Base-by-base conservation (phyloP, 2,888 invertebrate genomes). In the Coecobrya sp. region DNA sequence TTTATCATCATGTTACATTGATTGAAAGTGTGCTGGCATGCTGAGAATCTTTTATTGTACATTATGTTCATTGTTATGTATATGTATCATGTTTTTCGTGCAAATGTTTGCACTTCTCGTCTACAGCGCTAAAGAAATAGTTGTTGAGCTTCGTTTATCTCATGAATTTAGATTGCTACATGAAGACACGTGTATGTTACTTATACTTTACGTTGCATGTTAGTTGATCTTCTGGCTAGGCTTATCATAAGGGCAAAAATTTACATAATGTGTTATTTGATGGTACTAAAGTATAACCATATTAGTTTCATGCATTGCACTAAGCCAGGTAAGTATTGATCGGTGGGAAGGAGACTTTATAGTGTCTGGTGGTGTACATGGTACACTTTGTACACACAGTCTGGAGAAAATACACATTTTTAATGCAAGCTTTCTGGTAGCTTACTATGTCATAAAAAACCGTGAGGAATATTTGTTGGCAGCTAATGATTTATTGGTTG, bases 21-120 rank as follows among this genome's bases (percentile, higher is more conserved):
- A 70, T 70, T 73, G 62, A 70, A 88, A 81, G 89, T 89, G 25
- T 89, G 89, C 89, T 70, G 89, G 89, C 89, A 89, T 89, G 84
- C 89, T 89, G 73, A 88, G 88, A 87, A 76, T 76, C 36, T 76
- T 87, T 87, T 73, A 73, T 42, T 73, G 42, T 42, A 68, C 68
- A 45, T 76, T 62, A 30, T n/a, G 13, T 30, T 27, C 30, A 30
- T 68, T 68, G 22, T 68, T 68, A 30, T 68, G 49, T 62, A 25
- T 62, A 8, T 8, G 62, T 68, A 30, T 16, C 7, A 68, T 68
- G 68, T 68, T 68, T 30, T 68, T 30, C 22, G 30, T 30, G 16
- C 30, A 30, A 68, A 68, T 68, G 30, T 68, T 68, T 68, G 5
- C 68, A 68, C 27, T 25, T 27, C 27, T 65, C 27, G 3, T 27